Evolutionary conservation across 2,888 invertebrate species (phyloP).

Genomic region (Lepidocyrtoides sp.): DNA sequence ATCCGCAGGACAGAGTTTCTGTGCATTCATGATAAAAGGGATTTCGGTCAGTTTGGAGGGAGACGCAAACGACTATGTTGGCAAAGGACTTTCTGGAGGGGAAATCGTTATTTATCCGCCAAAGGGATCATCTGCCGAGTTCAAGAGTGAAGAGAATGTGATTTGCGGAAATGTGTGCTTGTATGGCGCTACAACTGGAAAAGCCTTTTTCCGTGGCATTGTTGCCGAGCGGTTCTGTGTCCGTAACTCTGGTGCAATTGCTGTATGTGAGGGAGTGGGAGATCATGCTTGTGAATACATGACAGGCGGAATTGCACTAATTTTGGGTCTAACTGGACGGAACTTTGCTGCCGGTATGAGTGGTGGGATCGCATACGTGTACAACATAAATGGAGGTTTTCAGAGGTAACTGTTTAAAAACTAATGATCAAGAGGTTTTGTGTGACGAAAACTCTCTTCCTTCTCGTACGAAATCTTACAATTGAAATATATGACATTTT

Average conservation of each 20-base stretch:
- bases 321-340: slow-evolving; percentile 97
- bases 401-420: slow-evolving; percentile 71
- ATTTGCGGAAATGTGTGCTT: slow-evolving; percentile 99
- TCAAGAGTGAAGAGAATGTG: slow-evolving; percentile 97
- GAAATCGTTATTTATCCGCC: slow-evolving; percentile 97
- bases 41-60: slow-evolving; percentile 97
- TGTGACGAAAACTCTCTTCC: too few species aligned
- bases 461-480: too few species aligned
- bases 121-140: slow-evolving; percentile 90
- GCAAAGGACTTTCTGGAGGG: slow-evolving; percentile 98
- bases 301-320: slow-evolving; percentile 97
- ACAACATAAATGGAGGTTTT: slow-evolving; percentile 94
- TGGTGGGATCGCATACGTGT: slow-evolving; percentile 97
- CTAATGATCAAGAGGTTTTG: too few species aligned
- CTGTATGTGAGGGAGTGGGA: slow-evolving; percentile 98
- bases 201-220: slow-evolving; percentile 97
- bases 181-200: slow-evolving; percentile 98
- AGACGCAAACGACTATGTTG: slow-evolving; percentile 99
- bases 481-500: background rate
- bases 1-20: slow-evolving; percentile 99
- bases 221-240: slow-evolving; percentile 99
- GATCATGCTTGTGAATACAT: slow-evolving; percentile 99
- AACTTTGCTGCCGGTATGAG: slow-evolving; percentile 99
- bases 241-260: slow-evolving; percentile 97
- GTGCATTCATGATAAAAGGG: slow-evolving; percentile 97